Evolutionary conservation across 2,797 vertebrate species (phyloP).

Genomic region (Silurus aristotelis): DNA sequence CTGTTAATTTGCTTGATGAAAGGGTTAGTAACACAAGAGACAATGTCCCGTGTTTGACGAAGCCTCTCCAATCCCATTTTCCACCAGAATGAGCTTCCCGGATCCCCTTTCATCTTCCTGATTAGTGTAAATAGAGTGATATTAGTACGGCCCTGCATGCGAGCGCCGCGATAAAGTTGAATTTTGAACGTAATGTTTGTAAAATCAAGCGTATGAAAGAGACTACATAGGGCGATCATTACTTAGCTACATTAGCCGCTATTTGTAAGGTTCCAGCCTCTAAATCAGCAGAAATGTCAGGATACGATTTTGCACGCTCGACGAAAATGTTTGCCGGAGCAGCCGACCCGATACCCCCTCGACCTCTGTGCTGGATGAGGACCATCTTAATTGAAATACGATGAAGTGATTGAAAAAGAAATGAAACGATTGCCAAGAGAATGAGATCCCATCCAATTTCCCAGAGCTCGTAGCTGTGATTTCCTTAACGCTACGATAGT

Average conservation of each 20-base stretch:
- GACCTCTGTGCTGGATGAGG: background rate
- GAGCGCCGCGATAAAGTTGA: too few relatives aligned
- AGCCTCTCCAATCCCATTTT: conserved; percentile 31
- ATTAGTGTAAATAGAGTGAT: conserved; percentile 35
- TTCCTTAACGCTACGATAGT: background rate
- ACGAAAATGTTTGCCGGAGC: background rate
- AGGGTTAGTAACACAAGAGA: conserved; percentile 48
- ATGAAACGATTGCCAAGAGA: background rate
- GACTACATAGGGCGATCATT: too few relatives aligned
- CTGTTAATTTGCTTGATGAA: conserved; percentile 54
- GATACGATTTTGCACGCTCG: background rate
- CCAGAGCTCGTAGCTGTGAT: background rate
- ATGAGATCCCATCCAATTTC: background rate
- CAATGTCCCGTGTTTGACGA: conserved; percentile 31
- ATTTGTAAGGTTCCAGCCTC: too few relatives aligned
- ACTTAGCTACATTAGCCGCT: too few relatives aligned
- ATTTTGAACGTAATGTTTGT: too few relatives aligned
- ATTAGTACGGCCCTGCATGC: background rate
- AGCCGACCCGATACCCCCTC: background rate
- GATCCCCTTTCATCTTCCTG: conserved; percentile 38
- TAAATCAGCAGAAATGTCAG: too few relatives aligned
- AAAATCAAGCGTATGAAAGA: too few relatives aligned
- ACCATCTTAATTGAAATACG: background rate
- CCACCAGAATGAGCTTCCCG: conserved; percentile 37
- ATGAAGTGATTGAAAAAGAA: background rate